phyloP scores from a whole-genome alignment of 2,888 invertebrate species.

The Coecobrya sp. region DNA sequence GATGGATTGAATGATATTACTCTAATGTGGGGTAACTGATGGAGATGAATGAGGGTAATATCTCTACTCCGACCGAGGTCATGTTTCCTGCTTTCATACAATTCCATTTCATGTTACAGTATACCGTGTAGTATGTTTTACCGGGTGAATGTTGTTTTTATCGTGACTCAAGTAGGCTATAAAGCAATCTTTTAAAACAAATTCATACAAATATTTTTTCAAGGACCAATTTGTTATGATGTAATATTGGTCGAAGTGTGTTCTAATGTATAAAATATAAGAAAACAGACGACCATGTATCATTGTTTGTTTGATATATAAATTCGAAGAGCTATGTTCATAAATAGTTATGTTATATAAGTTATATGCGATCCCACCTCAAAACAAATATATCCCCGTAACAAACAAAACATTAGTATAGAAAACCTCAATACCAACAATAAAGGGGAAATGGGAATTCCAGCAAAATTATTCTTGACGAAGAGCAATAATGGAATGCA shows the following conservation, averaged over 20 bases:
- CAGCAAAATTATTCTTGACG: not conserved
- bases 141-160: too few relatives aligned
- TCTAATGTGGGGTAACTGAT: constrained; percentile 51
- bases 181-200: not conserved
- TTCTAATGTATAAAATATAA: too few relatives aligned
- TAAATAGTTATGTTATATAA: not conserved
- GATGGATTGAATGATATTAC: constrained; percentile 54
- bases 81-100: not conserved
- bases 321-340: not conserved
- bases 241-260: not conserved
- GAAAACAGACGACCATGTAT: not conserved
- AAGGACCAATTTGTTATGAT: constrained; percentile 16
- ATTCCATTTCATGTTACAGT: not conserved
- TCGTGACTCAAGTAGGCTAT: not conserved
- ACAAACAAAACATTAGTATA: not conserved
- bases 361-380: not conserved
- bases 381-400: not conserved
- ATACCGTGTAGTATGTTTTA: not conserved
- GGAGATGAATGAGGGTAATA: constrained; percentile 63
- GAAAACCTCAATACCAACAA: constrained; percentile 48
- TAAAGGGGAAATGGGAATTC: constrained; percentile 33
- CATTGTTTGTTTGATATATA: constrained; percentile 61
- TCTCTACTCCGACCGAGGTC: not conserved
- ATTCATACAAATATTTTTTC: not conserved
- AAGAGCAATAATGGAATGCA: constrained; percentile 26